These are phyloP conservation scores for Ceratothoa steindachneri DNA, from an alignment of 2,888 invertebrate species.

Conservation along the genomic window DNA sequence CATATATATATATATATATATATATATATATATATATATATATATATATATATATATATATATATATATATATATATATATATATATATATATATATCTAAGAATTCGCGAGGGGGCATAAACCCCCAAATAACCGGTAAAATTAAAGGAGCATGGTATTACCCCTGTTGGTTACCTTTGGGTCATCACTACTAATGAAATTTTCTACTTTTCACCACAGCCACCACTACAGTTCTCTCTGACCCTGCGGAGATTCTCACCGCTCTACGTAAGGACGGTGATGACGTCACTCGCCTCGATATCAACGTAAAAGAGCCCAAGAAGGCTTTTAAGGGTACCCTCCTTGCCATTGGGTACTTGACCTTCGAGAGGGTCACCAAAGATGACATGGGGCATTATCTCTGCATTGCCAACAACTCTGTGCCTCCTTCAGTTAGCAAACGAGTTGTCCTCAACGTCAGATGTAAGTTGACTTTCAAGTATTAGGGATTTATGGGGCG, in stretches of 20 bases:
- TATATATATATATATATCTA: too few relatives aligned
- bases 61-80: too few relatives aligned
- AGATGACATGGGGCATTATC: slow-evolving; percentile 42
- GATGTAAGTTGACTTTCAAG: slow-evolving; percentile 37
- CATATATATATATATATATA: too few relatives aligned
- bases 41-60: too few relatives aligned
- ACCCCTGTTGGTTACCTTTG: too few relatives aligned
- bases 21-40: too few relatives aligned
- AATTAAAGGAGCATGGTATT: too few relatives aligned
- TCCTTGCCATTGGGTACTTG: slow-evolving; percentile 20
- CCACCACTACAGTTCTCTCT: neutral
- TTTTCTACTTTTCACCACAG: neutral
- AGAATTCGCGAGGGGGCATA: too few relatives aligned
- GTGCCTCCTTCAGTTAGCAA: slow-evolving; percentile 42
- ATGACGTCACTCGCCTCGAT: neutral
- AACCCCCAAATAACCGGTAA: too few relatives aligned
- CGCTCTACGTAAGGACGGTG: neutral
- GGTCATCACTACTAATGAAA: neutral
- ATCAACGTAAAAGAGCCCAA: too few relatives aligned
- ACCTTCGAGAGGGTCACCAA: slow-evolving; percentile 27
- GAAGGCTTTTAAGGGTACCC: slow-evolving; percentile 22
- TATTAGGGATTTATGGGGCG: neutral
- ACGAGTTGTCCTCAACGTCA: slow-evolving; percentile 33
- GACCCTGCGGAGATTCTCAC: neutral
- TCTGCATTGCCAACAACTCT: slow-evolving; percentile 42